Percentiles rank a stretch among this genome's conserved stretches.
phyloP scores from a whole-genome alignment of 2,797 vertebrate species.

The Geotrypetes seraphini region DNA sequence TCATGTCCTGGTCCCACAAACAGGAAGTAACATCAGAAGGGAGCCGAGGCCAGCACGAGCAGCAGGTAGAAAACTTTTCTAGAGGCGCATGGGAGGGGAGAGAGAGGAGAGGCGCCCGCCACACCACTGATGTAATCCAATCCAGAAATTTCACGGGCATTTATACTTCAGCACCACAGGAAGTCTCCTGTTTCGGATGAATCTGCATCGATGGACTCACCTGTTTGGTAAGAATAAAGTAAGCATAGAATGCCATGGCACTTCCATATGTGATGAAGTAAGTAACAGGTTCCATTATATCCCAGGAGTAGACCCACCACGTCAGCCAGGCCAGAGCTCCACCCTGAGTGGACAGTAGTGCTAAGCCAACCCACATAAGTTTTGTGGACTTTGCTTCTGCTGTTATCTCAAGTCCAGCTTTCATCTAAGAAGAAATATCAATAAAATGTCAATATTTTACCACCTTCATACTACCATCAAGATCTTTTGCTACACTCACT shows the following conservation, averaged over 20 bases:
- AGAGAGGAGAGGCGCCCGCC: no score
- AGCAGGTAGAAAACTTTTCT: no score
- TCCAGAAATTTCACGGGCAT: no score
- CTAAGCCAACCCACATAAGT: conserved; percentile 74
- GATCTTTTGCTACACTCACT: no score
- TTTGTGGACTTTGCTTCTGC: conserved; percentile 57
- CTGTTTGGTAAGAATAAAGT: conserved; percentile 83
- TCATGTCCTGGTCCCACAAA: no score
- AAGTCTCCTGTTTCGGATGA: neutral
- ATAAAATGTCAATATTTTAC: no score
- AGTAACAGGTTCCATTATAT: conserved; percentile 91
- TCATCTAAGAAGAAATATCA: conserved; percentile 59
- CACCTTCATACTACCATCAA: no score
- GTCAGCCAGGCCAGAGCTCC: conserved; percentile 88
- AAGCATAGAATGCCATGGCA: conserved; percentile 78
- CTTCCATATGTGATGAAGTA: conserved; percentile 87
- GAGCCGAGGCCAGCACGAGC: no score
- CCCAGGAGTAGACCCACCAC: conserved; percentile 97
- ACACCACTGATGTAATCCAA: no score
- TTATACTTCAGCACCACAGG: no score
- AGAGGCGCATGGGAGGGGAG: no score
- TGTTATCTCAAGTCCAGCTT: conserved; percentile 46
- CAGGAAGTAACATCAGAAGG: no score
- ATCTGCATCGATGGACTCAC: conserved; percentile 31
- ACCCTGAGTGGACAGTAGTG: conserved; percentile 77